Conservation (phyloP, 2,797 vertebrate genomes). For the Morus bassanus region DNA sequence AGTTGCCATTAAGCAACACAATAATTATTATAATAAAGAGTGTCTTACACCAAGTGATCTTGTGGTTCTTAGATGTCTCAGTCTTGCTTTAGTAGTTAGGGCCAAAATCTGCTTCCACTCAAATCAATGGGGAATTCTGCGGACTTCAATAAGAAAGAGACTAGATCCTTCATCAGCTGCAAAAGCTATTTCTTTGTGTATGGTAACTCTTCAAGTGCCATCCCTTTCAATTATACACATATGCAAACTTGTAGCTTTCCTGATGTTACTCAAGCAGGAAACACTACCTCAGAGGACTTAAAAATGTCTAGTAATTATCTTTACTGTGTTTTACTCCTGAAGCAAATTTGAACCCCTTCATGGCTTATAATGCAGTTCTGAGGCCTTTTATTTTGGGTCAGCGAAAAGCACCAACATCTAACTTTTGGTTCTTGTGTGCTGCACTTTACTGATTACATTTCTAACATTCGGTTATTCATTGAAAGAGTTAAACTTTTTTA, state of each 20-base stretch:
- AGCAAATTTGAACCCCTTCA: background rate
- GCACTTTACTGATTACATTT: background rate
- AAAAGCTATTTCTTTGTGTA: background rate
- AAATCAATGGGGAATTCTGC: constrained; percentile 22
- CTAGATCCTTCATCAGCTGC: background rate
- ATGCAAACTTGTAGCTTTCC: background rate
- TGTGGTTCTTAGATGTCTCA: constrained; percentile 41
- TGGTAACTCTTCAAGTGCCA: background rate
- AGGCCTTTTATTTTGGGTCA: background rate
- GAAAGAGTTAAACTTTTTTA: background rate
- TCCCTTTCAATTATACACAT: background rate
- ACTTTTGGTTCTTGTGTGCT: background rate
- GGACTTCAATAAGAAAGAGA: background rate
- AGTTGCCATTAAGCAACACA: constrained; percentile 45
- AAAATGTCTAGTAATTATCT: background rate
- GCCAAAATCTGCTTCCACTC: background rate
- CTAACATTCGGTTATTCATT: background rate
- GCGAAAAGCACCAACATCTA: background rate
- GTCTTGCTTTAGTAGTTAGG: constrained; percentile 21
- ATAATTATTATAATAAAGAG: constrained; percentile 43
- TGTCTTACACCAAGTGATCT: constrained; percentile 16
- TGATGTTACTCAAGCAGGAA: background rate
- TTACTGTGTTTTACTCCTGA: background rate
- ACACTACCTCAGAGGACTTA: background rate
- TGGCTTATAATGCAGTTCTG: background rate